These are phyloP conservation scores for Oncorhynchus nerka DNA, from an alignment of 2,113 vertebrate genomes.

Conservation along the genomic window DNA sequence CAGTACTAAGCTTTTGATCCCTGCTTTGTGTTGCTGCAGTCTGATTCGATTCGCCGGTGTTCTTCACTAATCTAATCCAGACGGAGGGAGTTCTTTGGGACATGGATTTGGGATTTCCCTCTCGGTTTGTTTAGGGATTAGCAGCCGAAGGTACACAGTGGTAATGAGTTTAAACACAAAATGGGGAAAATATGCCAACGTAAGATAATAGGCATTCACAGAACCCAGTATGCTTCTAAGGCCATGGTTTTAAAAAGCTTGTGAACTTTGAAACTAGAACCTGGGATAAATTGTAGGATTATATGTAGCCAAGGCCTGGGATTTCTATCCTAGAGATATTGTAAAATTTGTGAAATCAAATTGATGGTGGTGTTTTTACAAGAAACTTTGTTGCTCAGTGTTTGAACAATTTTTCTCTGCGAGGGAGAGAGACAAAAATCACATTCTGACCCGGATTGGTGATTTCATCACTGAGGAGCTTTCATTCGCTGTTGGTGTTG, in stretches of 20 bases:
- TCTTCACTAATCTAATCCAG: conserved; percentile 43
- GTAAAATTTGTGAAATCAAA: too few relatives aligned
- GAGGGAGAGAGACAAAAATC: conserved; percentile 22
- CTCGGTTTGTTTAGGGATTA: conserved; percentile 45
- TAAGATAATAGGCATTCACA: conserved; percentile 55
- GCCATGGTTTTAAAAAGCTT: neutral
- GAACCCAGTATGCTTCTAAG: conserved; percentile 40
- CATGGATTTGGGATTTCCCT: conserved; percentile 33
- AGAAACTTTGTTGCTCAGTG: conserved; percentile 13
- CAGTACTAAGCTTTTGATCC: neutral
- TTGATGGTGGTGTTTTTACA: too few relatives aligned
- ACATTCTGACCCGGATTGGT: conserved; percentile 15
- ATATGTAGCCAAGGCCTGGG: conserved; percentile 1
- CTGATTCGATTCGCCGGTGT: conserved; percentile 27
- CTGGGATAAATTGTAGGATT: too few relatives aligned
- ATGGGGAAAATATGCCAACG: conserved; percentile 41
- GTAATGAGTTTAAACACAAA: conserved; percentile 22
- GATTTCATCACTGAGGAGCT: too few relatives aligned
- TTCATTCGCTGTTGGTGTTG: neutral
- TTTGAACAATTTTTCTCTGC: conserved; percentile 9
- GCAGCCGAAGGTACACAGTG: conserved; percentile 19
- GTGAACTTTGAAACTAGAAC: conserved; percentile 1
- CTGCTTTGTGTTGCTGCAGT: conserved; percentile 33
- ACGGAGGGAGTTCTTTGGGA: conserved; percentile 29
- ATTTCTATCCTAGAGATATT: too few relatives aligned